Evolutionary conservation across 2,113 vertebrate genomes (phyloP), one percentile per base, ranked within the genome.

Genomic region (Polypterus bichir): DNA sequence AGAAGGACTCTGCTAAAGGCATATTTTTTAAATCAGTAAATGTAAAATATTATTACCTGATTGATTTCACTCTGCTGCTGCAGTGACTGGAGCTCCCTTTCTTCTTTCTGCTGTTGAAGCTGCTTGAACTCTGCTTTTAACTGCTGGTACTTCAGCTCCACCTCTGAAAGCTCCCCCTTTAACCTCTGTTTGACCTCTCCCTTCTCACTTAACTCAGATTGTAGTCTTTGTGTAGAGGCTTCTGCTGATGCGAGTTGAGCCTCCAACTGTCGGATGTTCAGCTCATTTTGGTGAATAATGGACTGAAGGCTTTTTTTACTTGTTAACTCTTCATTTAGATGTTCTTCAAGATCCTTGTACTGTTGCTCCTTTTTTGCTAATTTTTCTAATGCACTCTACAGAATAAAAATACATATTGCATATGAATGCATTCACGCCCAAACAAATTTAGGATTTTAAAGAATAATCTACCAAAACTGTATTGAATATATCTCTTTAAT

Each of bases 81-180:
- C 47, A 89, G 69, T 9, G 82, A 81, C 49, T 94, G 90, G 66
- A 87, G 93, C 56, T 98, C 94, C 64, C 89, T 92, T 64, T 99
- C 93, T 62, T 99, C 94, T 60, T 79, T 86, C 70, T 97, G 94
- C 59, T 97, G 94, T 46, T 93, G 91, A 2, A 94, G 73, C 76
- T 97, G 96, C 71, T 99, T 99, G 68, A 85, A 88, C 66, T 96
- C 93, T 0, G 86, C 90, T 71, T 93, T 97, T 51, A 98, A 77
- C 73, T 93, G 91, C 45, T 94, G 90, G 44, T 90, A 82, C 65
- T 86, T 91, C n/a, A 81, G 76, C 77, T 97, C 94, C 52, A 92
- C 76, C 72, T 96, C 91, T 0, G 77, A 73, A 7, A 97, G 71
- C 70, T 98, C 94, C 59, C 76, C 85, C 78, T 86, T 92, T 63